Percentiles rank a stretch among this genome's conserved stretches.
These are phyloP conservation scores for Melanotaenia parkinsoni DNA, from an alignment of 2,797 vertebrate genomes.

Conservation along the genomic window DNA sequence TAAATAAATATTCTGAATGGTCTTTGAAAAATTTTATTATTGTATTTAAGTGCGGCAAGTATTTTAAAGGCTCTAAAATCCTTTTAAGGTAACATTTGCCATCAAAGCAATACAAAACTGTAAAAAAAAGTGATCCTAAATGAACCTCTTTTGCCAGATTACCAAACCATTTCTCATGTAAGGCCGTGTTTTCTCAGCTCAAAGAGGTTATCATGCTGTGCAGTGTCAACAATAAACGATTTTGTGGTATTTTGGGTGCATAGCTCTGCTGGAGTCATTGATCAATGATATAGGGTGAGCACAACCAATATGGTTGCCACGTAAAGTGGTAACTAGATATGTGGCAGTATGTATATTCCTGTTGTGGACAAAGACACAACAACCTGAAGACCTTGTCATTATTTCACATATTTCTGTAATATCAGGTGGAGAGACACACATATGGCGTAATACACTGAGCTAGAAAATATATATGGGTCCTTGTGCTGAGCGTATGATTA, in stretches of 20 bases:
- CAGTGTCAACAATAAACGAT: slow-evolving; percentile 9
- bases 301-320: slow-evolving; percentile 8
- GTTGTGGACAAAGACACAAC: neutral
- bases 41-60: neutral
- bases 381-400: no score
- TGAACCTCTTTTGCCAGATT: neutral
- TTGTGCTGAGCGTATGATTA: neutral
- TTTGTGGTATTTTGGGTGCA: slow-evolving; percentile 14
- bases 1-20: slow-evolving; percentile 1
- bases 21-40: slow-evolving; percentile 22
- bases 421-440: neutral
- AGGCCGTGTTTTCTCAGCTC: slow-evolving; percentile 14
- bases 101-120: slow-evolving; percentile 1
- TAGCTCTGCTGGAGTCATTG: slow-evolving; percentile 17
- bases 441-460: neutral
- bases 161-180: slow-evolving; percentile 1
- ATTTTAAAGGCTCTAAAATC: slow-evolving; percentile 15
- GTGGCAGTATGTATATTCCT: neutral
- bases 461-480: neutral
- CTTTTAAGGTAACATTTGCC: slow-evolving; percentile 18
- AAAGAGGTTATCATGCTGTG: slow-evolving; percentile 22
- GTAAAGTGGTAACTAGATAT: slow-evolving; percentile 25
- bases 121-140: neutral
- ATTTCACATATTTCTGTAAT: no score
- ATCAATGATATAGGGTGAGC: slow-evolving; percentile 6